Evolutionary conservation across 2,113 vertebrate species (phyloP), one percentile per base, ranked within the genome.

Genomic region (Menidia beryllina): DNA sequence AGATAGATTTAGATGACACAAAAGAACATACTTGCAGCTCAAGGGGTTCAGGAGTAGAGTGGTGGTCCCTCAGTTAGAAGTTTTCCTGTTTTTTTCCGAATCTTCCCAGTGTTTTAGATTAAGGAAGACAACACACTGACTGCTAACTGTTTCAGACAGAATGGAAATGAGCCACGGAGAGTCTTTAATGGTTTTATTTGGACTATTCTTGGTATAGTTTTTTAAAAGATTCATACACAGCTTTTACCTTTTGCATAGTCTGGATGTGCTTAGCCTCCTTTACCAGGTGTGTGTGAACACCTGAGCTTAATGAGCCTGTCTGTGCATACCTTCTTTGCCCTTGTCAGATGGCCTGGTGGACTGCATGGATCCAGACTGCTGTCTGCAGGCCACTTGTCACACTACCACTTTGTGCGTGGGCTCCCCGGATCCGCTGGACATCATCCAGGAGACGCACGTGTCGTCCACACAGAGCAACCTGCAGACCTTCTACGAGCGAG

Each of bases 331-430:
- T 67, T 62, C 12, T 84, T 74, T 87, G 68, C 80, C 86, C 74
- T 79, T 71, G 70, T 62, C 93, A 99, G 98, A 99, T 84, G 97
- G 96, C 56, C 87, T 99, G 84, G 92, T 95, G 75, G 98, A 99
- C 88, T 99, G 98, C 92, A 96, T 98, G 97, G 98, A 99, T 88
- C 98, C 98, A 2, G 98, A 99, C 90, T 99, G 98, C 93, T 99
- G 98, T 89, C 91, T 99, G 49, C 97, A 99, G 90, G 91, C 95
- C 0, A 91, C 95, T 39, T 99, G 98, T 86, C 96, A 97, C n/a
- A 39, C 92, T 83, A 98, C 92, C 2, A 76, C 94, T 0, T 93
- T 99, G 70, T 99, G 98, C 85, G 91, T 96, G 88, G 97, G 98
- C 45, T 98, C 97, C 5, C 96, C 97, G 0, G 95, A 99, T 77